Evolutionary conservation across 1,140 invertebrate genomes (phyloP), one percentile per base, ranked within the genome.

Genomic region (Pogonomyrmex barbatus): DNA sequence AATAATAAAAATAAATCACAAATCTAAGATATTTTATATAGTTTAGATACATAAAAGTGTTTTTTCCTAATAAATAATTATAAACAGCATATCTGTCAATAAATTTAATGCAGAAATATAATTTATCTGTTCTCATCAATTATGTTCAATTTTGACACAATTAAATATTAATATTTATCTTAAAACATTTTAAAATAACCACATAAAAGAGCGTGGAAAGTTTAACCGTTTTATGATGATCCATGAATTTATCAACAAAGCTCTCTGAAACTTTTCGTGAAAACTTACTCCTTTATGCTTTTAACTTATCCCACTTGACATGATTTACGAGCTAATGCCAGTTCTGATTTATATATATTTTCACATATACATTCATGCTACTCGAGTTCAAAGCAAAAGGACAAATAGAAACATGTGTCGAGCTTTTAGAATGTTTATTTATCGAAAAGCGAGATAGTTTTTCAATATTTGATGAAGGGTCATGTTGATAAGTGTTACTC

Each of bases 381-480:
- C 67, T 83, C 33, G 42, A 50, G 33, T 73, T 68, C 68, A 83
- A 62, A 83, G 54, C 17, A 73, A 83, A 73, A 83, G 30, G 9
- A 83, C 54, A 83, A 83, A 73, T 60, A 60, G 30, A 39, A 83
- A 75, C 78, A 71, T 58, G 47, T 39, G 68, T 60, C 79, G 39
- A 73, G 79, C 68, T 83, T 73, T 62, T 60, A 83, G 68, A 42
- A 4, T 83, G 42, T 83, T 83, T 83, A 83, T 75, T 83, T 83
- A 82, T 75, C 54, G 42, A 83, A 75, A 60, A 47, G 42, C 30
- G 79, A 83, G 54, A 10, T 9, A 60, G 79, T 60, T 75, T 83
- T 83, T 60, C 65, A 73, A 83, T 83, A 42, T 83, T 83, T 75
- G 79, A 47, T 47, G 30, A 83, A 73, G n/a, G 39, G 54, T 73